A percentile compares a stretch with the other conserved stretches of the same genome.
Conservation (phyloP, 2,113 vertebrate species). For the Bubo scandiacus region DNA sequence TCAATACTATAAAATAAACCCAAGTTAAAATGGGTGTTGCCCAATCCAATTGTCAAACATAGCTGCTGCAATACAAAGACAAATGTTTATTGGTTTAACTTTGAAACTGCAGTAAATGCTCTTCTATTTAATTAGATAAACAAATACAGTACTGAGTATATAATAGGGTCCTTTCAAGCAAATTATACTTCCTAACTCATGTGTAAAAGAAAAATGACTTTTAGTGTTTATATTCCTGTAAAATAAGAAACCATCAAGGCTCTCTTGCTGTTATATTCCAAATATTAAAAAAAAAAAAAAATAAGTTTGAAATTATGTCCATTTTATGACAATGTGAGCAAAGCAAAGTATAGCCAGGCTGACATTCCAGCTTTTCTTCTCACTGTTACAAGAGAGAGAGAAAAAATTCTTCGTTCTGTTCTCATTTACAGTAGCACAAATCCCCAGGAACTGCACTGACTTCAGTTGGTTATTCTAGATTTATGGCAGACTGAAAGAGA, state of each 20-base stretch:
- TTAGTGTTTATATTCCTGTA: slow-evolving; percentile 50
- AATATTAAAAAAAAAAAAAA: background rate
- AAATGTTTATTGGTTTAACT: slow-evolving; percentile 61
- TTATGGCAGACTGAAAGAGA: slow-evolving; percentile 18
- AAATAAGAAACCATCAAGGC: slow-evolving; percentile 48
- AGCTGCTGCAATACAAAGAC: slow-evolving; percentile 6
- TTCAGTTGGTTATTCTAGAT: slow-evolving; percentile 23
- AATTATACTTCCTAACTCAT: slow-evolving; percentile 62
- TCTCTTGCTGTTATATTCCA: slow-evolving; percentile 1
- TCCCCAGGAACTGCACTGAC: slow-evolving; percentile 43
- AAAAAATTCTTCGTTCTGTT: background rate
- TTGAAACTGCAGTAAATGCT: slow-evolving; percentile 61
- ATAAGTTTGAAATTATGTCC: background rate
- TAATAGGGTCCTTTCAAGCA: slow-evolving; percentile 63
- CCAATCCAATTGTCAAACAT: slow-evolving; percentile 50
- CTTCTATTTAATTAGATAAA: slow-evolving; percentile 65
- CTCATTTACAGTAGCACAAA: slow-evolving; percentile 56
- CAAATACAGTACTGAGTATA: slow-evolving; percentile 50
- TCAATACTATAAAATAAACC: slow-evolving; percentile 43
- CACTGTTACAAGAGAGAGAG: background rate
- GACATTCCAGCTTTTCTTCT: slow-evolving; percentile 24
- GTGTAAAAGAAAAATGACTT: slow-evolving; percentile 55
- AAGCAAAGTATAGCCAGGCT: background rate
- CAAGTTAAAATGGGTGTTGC: slow-evolving; percentile 35
- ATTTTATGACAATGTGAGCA: slow-evolving; percentile 5